These are phyloP conservation scores for Artibeus lituratus DNA, from an alignment of 2,797 vertebrate species.

Conservation along the genomic window DNA sequence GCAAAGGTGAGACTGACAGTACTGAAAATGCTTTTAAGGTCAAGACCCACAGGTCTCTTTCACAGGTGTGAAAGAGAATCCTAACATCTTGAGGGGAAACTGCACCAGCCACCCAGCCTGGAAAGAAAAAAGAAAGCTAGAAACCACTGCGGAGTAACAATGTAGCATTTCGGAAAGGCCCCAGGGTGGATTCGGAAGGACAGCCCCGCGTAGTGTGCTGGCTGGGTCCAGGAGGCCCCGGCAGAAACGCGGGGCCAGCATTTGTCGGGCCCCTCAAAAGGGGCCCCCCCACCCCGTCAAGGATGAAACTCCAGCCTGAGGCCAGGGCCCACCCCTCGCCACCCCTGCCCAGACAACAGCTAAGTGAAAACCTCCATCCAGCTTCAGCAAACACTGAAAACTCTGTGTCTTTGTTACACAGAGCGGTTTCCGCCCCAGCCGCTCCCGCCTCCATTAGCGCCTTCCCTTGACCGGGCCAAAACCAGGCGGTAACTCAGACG, in stretches of 20 bases:
- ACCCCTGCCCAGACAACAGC: not conserved
- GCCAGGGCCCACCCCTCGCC: not conserved
- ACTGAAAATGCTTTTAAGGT: constrained; percentile 55
- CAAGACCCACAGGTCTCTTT: constrained; percentile 47
- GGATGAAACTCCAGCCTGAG: not conserved
- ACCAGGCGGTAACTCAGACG: not conserved
- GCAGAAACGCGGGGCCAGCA: constrained; percentile 47
- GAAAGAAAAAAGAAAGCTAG: constrained; percentile 35
- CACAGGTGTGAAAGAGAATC: constrained; percentile 61
- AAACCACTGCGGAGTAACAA: constrained; percentile 9
- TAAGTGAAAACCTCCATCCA: not conserved
- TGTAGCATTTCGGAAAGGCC: constrained; percentile 56
- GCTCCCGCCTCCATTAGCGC: not conserved
- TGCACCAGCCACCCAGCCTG: constrained; percentile 28
- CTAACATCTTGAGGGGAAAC: constrained; percentile 57
- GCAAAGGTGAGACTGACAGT: not conserved
- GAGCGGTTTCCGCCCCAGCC: not conserved
- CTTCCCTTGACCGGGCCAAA: not conserved
- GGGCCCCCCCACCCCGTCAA: not conserved
- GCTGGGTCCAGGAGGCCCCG: not conserved
- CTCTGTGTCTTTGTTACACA: not conserved
- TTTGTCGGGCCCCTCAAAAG: not conserved
- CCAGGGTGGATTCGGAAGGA: constrained; percentile 53
- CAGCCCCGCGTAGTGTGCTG: too few species aligned
- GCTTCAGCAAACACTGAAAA: not conserved